Conservation (phyloP, 2,113 vertebrate species). For the Dunckerocampus dactyliophorus region DNA sequence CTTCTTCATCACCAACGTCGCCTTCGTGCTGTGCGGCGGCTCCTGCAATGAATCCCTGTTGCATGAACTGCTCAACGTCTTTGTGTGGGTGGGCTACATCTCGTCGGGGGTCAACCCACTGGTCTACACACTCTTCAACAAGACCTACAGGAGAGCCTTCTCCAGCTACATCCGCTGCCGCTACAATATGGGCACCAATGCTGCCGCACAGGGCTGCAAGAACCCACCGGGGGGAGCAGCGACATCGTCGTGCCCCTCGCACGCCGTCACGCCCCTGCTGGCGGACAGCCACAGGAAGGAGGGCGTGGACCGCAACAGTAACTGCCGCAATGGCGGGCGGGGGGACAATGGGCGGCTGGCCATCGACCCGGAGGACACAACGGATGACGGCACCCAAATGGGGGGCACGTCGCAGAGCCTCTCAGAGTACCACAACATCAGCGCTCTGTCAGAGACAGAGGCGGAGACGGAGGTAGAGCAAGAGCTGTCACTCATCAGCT, state of each 20-base stretch:
- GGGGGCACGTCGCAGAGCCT: conserved; percentile 42
- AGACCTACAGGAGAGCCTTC: conserved; percentile 92
- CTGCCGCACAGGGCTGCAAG: conserved; percentile 45
- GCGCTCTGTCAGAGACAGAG: conserved; percentile 65
- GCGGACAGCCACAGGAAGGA: conserved; percentile 60
- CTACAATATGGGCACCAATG: conserved; percentile 66
- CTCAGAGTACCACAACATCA: conserved; percentile 37
- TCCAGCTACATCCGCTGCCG: conserved; percentile 90
- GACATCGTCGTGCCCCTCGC: conserved; percentile 75
- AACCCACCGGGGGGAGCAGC: conserved; percentile 66
- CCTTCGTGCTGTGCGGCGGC: conserved; percentile 86
- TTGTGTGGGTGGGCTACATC: conserved; percentile 98
- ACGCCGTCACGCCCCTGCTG: conserved; percentile 75
- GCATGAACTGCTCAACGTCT: conserved; percentile 89
- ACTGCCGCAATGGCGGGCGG: conserved; percentile 68
- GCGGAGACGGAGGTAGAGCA: conserved; percentile 79
- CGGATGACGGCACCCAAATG: conserved; percentile 51
- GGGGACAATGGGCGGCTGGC: conserved; percentile 44
- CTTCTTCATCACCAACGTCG: conserved; percentile 95
- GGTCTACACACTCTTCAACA: conserved; percentile 98
- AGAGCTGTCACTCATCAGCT: conserved; percentile 83
- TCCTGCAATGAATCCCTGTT: conserved; percentile 83
- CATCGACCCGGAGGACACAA: conserved; percentile 56
- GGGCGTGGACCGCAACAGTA: conserved; percentile 81
- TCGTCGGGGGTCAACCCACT: conserved; percentile 95